Base-by-base conservation (phyloP, 2,888 invertebrate species). In the Cenopis cana region DNA sequence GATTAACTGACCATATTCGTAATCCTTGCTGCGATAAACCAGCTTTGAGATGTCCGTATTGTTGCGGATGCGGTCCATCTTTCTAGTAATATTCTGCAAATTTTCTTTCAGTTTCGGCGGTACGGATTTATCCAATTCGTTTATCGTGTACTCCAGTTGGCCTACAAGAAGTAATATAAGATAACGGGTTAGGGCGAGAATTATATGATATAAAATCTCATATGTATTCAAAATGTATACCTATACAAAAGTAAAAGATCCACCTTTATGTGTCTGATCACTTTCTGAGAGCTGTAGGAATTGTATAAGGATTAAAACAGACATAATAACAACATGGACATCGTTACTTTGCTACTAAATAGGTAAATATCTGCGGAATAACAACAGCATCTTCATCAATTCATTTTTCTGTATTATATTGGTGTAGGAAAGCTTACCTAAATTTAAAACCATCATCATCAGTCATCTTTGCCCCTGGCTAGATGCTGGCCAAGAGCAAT, bases 141-240 rank as follows among this genome's bases (percentile, higher is more conserved):
- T 92, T 56, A 93, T 88, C 1, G 89, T 90, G 72, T 93, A 93
- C 76, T 93, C 91, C 70, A 93, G 77, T 75, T 91, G 91, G 68
- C 92, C 93, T 93, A 20, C n/a, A 54, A 17, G 6, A 38, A 38
- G 20, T 18, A 9, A 18, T n/a, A 12, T 14, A 36, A 20, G 24
- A 52, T 20, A 54, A 64, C 64, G 24, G 52, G 64, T 64, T 64
- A 52, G 54, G 64, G 52, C 54, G 64, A 38, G 64, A 38, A 36
- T 52, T 36, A 20, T 12, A 52, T 54, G 36, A 64, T 50, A 20
- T 36, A 64, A 54, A 38, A n/a, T 38, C 24, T 54, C 64, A 64
- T 14, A 50, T 50, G 18, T 52, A 18, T 6, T 29, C 9, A 14
- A 36, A 50, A 12, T 36, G 10, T 18, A 1, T 38, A 50, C 50